Conservation (phyloP, 2,888 invertebrate genomes). For the Camptogramma bilineatum region DNA sequence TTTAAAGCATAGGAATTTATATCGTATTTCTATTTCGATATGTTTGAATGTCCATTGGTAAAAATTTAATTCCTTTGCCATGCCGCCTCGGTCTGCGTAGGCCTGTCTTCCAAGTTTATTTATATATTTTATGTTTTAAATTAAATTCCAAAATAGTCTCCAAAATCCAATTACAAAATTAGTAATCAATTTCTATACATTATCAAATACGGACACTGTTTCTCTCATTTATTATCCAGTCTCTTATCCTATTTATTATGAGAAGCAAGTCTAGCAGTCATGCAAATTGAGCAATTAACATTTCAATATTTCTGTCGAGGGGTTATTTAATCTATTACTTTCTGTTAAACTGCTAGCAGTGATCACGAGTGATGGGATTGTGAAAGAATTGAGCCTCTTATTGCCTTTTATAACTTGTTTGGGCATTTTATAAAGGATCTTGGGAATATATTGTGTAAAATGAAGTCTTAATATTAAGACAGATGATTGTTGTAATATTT, state of each 20-base stretch:
- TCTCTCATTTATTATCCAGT: constrained; percentile 15
- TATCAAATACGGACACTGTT: background rate
- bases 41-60: too few species aligned
- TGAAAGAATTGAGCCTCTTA: too few species aligned
- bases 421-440: too few species aligned
- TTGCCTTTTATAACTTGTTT: too few species aligned
- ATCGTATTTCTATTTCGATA: too few species aligned
- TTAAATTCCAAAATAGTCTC: too few species aligned
- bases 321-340: background rate
- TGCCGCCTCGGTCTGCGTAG: too few species aligned
- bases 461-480: background rate
- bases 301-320: constrained; percentile 3
- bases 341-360: background rate
- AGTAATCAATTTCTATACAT: background rate
- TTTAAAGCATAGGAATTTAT: too few species aligned
- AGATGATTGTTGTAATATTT: background rate
- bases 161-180: background rate
- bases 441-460: background rate
- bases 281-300: constrained; percentile 16
- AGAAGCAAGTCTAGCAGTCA: constrained; percentile 5
- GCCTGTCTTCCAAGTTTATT: too few species aligned
- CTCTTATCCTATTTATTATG: background rate
- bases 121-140: too few species aligned
- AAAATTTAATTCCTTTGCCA: too few species aligned
- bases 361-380: background rate